Evolutionary conservation across 2,888 invertebrate species (phyloP), one percentile per base, ranked within the genome.

Genomic region (Doris montereyensis): DNA sequence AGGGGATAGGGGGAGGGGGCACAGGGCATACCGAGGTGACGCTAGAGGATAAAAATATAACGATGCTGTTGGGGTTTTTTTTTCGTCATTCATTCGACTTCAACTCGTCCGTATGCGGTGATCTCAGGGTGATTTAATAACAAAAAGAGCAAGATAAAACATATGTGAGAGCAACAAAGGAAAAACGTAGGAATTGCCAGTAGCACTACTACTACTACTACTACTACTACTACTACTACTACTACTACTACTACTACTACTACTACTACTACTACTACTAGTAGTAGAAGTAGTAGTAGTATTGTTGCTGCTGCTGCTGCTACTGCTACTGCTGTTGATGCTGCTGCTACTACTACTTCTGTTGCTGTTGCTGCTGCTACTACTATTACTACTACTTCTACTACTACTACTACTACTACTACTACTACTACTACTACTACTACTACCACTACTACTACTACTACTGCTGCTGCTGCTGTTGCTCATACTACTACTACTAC

Each of bases 391-490:
- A 8, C 68, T 68, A 8, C 32, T 30, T 30, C 32, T 68, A 8
- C 28, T 68, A 8, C 28, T 24, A 13, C 24, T 21, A 17, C 26
- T 0, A 13, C 24, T n/a, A 13, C 76, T 62, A 2, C 67, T 62
- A 8, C 65, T 67, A 60, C 41, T 65, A n/a, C 24, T 41, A 21
- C 57, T n/a, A 26, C 73, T 41, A 24, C 71, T 71, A 21, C 34
- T n/a, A 26, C 71, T n/a, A 71, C 41, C 21, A 71, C 71, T 34
- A 34, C 34, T 72, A 1, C 30, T 67, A 5, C 35, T 60, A 28
- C 41, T 60, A 10, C 65, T 78, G 65, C 52, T 65, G 17, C 13
- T 73, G 71, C 41, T 78, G 73, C 26, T 73, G 10, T 26, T 62
- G 10, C 72, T 78, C 32, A 67, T 32, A 24, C 21, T 73, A 21